Evolutionary conservation across 1,140 invertebrate species (phyloP), one percentile per base, ranked within the genome.

Genomic region (Penaeus chinensis): DNA sequence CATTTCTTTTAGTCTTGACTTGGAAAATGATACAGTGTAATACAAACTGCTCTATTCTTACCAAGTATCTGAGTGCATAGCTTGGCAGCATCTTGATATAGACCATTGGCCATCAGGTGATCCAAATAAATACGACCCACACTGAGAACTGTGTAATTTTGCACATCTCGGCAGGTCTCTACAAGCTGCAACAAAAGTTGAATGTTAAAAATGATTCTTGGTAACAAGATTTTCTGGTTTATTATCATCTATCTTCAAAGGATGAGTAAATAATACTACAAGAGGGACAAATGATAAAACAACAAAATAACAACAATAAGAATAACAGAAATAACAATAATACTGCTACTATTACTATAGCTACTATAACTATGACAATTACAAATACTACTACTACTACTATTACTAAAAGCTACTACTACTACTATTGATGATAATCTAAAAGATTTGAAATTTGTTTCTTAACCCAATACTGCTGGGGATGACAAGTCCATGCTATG

Each of bases 121-220:
- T 98, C 96, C 87, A 99, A 93, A 92, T 98, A 99, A 85, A 95
- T 93, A 78, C 95, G 94, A 2, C 97, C 97, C 8, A 98, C 95
- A 82, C 94, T 94, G 84, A 95, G 93, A 13, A 95, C 91, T 1
- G 95, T 95, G 91, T 97, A 95, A 89, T 94, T 93, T 89, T 94
- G 94, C 18, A 96, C 95, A 87, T 95, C 93, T 87, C 98, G 94
- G n/a, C 97, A 97, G 92, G 93, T 95, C 95, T 93, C 96, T 94
- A 91, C 94, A 96, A 92, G 95, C 95, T 87, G 84, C 13, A 22
- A 24, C 5, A 47, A 37, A 24, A 54, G 22, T 32, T 42, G 42
- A 78, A n/a, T 42, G 42, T 16, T 20, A 20, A 13, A 78, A 78
- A 78, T 74, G 16, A 13, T 54, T 54, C 54, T 54, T 13, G 7